Base-by-base conservation (phyloP, 2,113 vertebrate genomes). In the Patagioenas fasciata region DNA sequence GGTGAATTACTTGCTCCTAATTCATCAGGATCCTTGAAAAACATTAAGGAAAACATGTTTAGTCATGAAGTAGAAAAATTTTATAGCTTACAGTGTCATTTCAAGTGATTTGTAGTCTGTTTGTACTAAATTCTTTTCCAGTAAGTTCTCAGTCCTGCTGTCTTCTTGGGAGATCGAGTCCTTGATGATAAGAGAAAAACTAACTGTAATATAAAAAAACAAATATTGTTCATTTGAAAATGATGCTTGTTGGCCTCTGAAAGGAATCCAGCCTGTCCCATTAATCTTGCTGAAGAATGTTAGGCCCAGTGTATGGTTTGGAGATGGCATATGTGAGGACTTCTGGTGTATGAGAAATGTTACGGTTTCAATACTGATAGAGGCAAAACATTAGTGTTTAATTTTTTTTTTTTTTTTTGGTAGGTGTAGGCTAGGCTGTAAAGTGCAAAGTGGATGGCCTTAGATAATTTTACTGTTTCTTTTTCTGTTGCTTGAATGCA, bases 221-320 rank as follows among this genome's bases (percentile, higher is more conserved):
- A 83, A 61, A 4, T 54, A 1, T 34, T 48, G 7, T 40, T 53
- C 5, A 8, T 66, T 86, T 95, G 69, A 31, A 80, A 86, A 53
- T 26, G 0, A n/a, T 15, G 34, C n/a, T 40, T 36, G 2, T 42
- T 85, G 29, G 13, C 36, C 86, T 40, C 1, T 5, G 26, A 62
- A 74, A 9, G 54, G 28, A 84, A 40, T 56, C 36, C 23, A 64
- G 11, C 15, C 21, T 71, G 5, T 64, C 73, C 31, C 26, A 15
- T 67, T 93, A 28, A 23, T 60, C 57, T 89, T 82, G 32, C 50
- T 4, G 13, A 79, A 71, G 28, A 90, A 42, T 14, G 8, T 78
- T 65, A 70, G 32, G 32, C 32, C 11, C 8, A 7, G 13, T 0
- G 0, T 66, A 24, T 81, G 21, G n/a, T 77, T 73, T 89, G 21